Base-by-base conservation (phyloP, 2,888 invertebrate genomes). In the Hemaris fuciformis region DNA sequence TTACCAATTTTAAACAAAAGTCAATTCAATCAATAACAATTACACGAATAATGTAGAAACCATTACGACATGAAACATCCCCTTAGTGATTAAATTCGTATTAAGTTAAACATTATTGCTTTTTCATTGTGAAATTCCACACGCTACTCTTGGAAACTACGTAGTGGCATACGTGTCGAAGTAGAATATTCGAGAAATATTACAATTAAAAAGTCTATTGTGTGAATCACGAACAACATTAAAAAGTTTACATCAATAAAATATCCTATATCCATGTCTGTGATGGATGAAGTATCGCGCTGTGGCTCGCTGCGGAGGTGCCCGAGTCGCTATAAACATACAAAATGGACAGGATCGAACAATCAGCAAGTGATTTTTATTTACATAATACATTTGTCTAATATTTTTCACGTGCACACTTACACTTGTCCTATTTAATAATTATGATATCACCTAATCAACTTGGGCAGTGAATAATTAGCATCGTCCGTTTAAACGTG, bases 281-380 rank as follows among this genome's bases (percentile, higher is more conserved):
- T 53, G 53, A 31, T 53, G 53, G 48, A 7, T 27, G 25, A 15
- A 48, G 48, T 27, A 6, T n/a, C n/a, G 4, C 48, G 25, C 31
- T 31, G 48, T 23, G 23, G 13, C 13, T n/a, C 23, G 23, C 31
- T 4, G 8, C 4, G 18, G 53, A 10, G n/a, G n/a, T n/a, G 15
- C 53, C 53, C 27, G 27, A 53, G 31, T 27, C 53, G 69, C 74
- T 79, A 75, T 72, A 77, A 75, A 80, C 63, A 73, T 80, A 78
- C 73, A 83, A 85, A 84, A 81, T 84, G 84, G 82, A 83, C 84
- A 80, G 75, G 74, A 71, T 75, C 53, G 69, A 64, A 68, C 62
- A 72, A 72, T 74, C 65, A 64, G 67, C 27, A 53, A 53, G 53
- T 53, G 31, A 53, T 1, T 53, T 31, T 10, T 31, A n/a, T 18